These are phyloP conservation scores for Vollenhovia emeryi DNA, from an alignment of 1,140 invertebrate species.

Conservation along the genomic window DNA sequence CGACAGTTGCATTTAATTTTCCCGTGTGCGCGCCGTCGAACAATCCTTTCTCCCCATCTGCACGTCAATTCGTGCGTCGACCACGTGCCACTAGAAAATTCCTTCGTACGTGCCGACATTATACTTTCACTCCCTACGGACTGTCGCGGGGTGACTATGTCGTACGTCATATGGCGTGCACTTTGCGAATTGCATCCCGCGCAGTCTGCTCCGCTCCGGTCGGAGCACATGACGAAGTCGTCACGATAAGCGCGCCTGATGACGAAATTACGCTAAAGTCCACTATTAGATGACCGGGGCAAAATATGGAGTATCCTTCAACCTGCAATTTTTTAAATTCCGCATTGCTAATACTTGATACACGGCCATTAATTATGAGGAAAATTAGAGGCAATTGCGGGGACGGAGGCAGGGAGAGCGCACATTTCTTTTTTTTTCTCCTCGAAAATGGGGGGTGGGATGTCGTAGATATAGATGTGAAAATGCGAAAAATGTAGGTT, in stretches of 20 bases:
- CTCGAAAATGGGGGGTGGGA: not conserved
- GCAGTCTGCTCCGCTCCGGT: slow-evolving; percentile 25
- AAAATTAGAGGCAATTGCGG: slow-evolving; percentile 45
- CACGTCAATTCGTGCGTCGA: slow-evolving; percentile 56
- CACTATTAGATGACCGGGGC: slow-evolving; percentile 38
- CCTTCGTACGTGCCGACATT: slow-evolving; percentile 57
- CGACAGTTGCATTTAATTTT: slow-evolving; percentile 75
- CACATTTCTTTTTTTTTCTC: not conserved
- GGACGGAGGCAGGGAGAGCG: not conserved
- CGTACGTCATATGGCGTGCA: slow-evolving; percentile 65
- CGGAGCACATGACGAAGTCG: slow-evolving; percentile 67
- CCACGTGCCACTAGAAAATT: slow-evolving; percentile 65
- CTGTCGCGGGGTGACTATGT: slow-evolving; percentile 6
- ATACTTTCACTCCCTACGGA: slow-evolving; percentile 45
- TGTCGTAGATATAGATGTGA: not conserved
- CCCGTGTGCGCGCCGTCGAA: slow-evolving; percentile 22
- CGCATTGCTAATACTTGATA: slow-evolving; percentile 37
- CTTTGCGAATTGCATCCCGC: slow-evolving; percentile 63
- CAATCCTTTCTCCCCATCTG: slow-evolving; percentile 73
- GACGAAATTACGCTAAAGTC: slow-evolving; percentile 61
- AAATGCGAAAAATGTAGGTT: slow-evolving; percentile 21
- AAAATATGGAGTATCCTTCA: slow-evolving; percentile 30
- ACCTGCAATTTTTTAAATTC: slow-evolving; percentile 58
- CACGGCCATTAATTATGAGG: slow-evolving; percentile 14
- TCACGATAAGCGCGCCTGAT: slow-evolving; percentile 67